A percentile compares a stretch with the other conserved stretches of the same genome.
phyloP scores from a whole-genome alignment of 2,797 vertebrate genomes.

The Phoebastria nigripes region DNA sequence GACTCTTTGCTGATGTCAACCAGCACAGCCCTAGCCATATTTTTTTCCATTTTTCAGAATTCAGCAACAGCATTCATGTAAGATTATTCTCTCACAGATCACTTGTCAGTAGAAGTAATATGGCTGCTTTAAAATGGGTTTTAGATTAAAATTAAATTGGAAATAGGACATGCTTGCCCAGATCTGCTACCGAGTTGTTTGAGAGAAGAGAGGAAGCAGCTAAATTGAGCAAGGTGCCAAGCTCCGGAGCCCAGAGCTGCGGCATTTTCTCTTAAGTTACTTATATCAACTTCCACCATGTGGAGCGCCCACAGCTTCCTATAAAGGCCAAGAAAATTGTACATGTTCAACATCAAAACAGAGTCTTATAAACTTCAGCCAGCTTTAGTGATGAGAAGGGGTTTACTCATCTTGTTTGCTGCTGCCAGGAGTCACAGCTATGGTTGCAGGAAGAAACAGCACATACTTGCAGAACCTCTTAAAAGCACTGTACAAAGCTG shows the following conservation, averaged over 20 bases:
- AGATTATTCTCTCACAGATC: neutral
- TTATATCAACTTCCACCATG: neutral
- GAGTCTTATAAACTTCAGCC: neutral
- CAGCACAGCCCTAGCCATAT: neutral
- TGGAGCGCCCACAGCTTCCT: conserved; percentile 1
- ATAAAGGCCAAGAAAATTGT: conserved; percentile 8
- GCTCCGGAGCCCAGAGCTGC: neutral
- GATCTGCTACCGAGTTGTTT: neutral
- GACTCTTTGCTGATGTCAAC: neutral
- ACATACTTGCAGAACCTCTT: neutral
- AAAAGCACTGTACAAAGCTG: neutral
- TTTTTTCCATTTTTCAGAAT: neutral
- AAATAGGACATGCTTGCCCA: conserved; percentile 9
- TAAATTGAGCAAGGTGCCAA: neutral
- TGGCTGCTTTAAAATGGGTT: neutral
- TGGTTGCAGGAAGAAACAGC: neutral
- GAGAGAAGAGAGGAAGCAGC: neutral
- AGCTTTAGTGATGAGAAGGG: neutral
- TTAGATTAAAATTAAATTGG: neutral
- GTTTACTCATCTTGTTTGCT: neutral
- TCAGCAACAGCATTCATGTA: neutral
- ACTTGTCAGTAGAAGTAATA: neutral
- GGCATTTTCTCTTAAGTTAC: neutral
- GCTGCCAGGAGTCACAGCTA: neutral
- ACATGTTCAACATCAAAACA: neutral